A percentile compares a stretch with the other conserved stretches of the same genome.
Conservation (phyloP, 92 coral and sea anemone genomes). For the Porites divaricata region DNA sequence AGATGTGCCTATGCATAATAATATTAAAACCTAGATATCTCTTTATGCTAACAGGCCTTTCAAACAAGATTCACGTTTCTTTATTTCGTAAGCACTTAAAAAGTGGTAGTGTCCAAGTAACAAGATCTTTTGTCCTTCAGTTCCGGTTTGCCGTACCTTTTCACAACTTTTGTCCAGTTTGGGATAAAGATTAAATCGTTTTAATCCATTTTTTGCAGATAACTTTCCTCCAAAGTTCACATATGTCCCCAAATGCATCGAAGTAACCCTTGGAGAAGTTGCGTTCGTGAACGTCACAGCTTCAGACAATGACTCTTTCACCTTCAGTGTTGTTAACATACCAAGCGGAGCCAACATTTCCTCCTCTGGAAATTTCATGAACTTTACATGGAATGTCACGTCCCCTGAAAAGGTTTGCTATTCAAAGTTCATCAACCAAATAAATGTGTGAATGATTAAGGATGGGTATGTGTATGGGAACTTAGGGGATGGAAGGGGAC, state of each 20-base stretch:
- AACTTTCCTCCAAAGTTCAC: conserved; percentile 62
- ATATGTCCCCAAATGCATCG: conserved; percentile 43
- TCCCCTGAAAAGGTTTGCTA: conserved; percentile 29
- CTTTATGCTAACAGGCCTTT: no score
- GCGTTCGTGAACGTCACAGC: conserved; percentile 51
- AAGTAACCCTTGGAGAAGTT: conserved; percentile 51
- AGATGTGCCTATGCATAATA: no score
- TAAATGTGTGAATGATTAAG: no score
- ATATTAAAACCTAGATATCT: no score
- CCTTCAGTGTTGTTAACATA: conserved; percentile 21
- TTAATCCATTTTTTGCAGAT: conserved; percentile 27
- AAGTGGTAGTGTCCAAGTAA: no score
- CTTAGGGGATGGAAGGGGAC: no score
- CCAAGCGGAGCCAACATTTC: conserved; percentile 33
- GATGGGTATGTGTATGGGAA: no score
- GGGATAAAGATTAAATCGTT: neutral
- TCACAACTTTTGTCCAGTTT: neutral
- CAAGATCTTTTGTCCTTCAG: no score
- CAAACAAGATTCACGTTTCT: no score
- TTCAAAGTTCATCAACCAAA: neutral
- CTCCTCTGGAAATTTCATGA: conserved; percentile 11
- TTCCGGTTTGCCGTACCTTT: no score
- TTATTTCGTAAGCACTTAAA: no score
- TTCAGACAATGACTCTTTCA: conserved; percentile 57
- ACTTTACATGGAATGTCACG: conserved; percentile 54